A percentile compares a stretch with the other conserved stretches of the same genome.
phyloP scores from a whole-genome alignment of 1,140 invertebrate species.

The Scylla paramamosain region DNA sequence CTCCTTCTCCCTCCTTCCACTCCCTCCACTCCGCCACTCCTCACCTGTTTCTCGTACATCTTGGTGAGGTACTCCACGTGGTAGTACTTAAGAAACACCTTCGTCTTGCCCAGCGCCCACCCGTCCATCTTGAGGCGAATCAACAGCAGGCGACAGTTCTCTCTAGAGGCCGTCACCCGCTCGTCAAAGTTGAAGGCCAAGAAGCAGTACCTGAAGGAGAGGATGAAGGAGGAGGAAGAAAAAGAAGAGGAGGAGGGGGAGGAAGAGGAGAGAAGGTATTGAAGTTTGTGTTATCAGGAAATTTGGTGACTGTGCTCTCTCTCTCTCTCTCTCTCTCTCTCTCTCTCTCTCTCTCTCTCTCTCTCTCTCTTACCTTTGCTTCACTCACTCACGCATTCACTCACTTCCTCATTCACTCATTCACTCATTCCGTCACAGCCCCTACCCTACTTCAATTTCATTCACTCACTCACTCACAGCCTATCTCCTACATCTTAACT shows the following conservation, averaged over 20 bases:
- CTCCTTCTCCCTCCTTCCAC: background rate
- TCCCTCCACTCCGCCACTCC: background rate
- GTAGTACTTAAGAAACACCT: conserved; percentile 93
- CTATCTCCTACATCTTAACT: background rate
- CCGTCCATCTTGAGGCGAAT: conserved; percentile 89
- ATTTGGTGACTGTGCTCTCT: no score
- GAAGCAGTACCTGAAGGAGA: conserved; percentile 87
- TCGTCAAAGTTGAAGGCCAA: conserved; percentile 89
- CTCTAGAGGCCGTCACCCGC: conserved; percentile 85
- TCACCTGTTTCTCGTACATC: conserved; percentile 87
- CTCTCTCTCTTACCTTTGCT: no score
- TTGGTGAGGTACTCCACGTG: conserved; percentile 90
- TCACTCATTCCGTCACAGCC: background rate
- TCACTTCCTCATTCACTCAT: no score
- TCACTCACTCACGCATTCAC: no score
- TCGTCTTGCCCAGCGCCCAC: conserved; percentile 91
- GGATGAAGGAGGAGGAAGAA: background rate
- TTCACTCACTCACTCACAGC: no score
- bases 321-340: no score
- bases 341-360: no score
- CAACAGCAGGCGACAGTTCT: conserved; percentile 87
- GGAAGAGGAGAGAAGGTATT: background rate
- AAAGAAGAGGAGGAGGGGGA: background rate
- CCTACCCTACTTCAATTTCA: no score
- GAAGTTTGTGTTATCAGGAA: background rate